Evolutionary conservation across 2,888 invertebrate species (phyloP).

Genomic region (Erebia aethiops): DNA sequence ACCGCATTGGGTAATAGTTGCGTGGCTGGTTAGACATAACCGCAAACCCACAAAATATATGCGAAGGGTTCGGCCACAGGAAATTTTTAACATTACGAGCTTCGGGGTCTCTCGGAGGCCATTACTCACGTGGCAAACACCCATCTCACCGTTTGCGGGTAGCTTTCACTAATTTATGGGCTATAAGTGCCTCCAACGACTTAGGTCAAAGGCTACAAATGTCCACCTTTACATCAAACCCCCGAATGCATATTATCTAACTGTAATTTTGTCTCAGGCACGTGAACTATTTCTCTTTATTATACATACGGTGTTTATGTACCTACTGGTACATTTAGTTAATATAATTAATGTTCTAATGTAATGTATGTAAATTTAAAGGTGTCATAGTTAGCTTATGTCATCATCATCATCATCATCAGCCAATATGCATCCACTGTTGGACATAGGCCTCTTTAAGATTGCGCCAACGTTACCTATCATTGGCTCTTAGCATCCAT

Average conservation of each 20-base stretch:
- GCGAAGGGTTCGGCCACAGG: constrained; percentile 38
- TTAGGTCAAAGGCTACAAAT: constrained; percentile 64
- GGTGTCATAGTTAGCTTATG: no score
- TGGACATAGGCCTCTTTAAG: no score
- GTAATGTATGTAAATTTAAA: no score
- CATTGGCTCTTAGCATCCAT: no score
- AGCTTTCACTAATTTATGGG: constrained; percentile 77
- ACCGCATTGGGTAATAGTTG: constrained; percentile 20
- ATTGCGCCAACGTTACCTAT: no score
- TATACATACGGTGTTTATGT: not conserved
- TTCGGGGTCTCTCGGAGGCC: constrained; percentile 63
- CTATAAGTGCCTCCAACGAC: constrained; percentile 73
- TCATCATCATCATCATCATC: no score
- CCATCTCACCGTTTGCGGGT: constrained; percentile 76
- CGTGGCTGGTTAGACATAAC: constrained; percentile 33
- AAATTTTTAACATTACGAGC: constrained; percentile 56
- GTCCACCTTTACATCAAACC: constrained; percentile 31
- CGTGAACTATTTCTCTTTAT: not conserved
- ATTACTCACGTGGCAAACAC: constrained; percentile 74
- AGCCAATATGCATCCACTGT: no score
- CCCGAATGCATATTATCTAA: constrained; percentile 24
- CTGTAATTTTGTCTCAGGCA: constrained; percentile 15
- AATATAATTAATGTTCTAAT: no score
- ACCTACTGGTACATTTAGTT: constrained; percentile 4
- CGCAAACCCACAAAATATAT: constrained; percentile 41